Percentiles rank a stretch among this genome's conserved stretches.
Evolutionary conservation across 2,113 vertebrate species (phyloP).

Genomic region (Amphilophus citrinellus): DNA sequence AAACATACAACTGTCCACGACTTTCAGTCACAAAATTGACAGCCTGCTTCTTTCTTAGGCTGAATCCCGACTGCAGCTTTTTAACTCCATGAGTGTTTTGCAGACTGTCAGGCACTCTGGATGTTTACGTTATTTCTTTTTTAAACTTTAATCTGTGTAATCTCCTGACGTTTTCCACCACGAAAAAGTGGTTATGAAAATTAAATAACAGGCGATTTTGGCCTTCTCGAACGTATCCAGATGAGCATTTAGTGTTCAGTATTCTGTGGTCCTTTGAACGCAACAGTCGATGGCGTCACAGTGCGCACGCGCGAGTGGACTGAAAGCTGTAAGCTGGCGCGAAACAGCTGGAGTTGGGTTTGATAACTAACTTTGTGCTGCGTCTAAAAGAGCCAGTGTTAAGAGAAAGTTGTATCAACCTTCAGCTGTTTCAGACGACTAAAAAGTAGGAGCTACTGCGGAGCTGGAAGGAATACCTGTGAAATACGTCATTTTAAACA

Average conservation of each 20-base stretch:
- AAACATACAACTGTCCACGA: too few species aligned
- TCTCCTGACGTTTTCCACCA: not conserved
- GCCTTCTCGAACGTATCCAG: too few species aligned
- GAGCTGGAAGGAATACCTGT: not conserved
- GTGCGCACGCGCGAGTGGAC: slow-evolving; percentile 20
- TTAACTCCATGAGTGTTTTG: too few species aligned
- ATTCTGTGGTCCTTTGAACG: not conserved
- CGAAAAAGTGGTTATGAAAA: not conserved
- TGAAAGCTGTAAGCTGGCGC: slow-evolving; percentile 28
- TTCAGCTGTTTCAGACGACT: not conserved
- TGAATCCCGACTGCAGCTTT: too few species aligned
- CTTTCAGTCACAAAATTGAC: too few species aligned
- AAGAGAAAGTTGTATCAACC: not conserved
- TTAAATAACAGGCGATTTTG: not conserved
- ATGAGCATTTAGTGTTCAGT: not conserved
- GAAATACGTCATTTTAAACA: not conserved
- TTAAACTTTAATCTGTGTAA: too few species aligned
- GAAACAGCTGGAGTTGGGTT: not conserved
- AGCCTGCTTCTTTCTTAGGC: too few species aligned
- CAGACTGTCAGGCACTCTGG: too few species aligned
- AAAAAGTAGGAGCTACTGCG: not conserved
- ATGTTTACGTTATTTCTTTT: too few species aligned
- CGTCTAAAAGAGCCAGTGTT: not conserved
- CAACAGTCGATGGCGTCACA: not conserved
- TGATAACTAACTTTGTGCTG: not conserved